Conservation (phyloP, 2,888 invertebrate species). For the Lycaena phlaeas region DNA sequence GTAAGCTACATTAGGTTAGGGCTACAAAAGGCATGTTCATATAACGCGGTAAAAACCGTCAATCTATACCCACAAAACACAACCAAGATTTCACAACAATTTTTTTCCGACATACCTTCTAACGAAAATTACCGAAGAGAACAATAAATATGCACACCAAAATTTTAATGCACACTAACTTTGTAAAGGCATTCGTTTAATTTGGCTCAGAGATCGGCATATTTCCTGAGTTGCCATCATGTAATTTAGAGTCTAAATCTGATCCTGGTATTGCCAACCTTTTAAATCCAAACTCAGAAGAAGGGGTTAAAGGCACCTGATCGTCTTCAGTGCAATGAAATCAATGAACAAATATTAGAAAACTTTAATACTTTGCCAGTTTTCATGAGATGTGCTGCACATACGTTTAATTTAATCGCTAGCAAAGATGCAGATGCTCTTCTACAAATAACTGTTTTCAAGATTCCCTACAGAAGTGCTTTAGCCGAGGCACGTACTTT, state of each 20-base stretch:
- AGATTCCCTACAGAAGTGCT: constrained; percentile 19
- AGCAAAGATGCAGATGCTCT: constrained; percentile 18
- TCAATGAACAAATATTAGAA: constrained; percentile 16
- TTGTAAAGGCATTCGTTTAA: neutral
- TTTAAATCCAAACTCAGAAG: constrained; percentile 3
- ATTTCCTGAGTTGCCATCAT: neutral
- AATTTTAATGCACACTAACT: too few relatives aligned
- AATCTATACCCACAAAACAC: too few relatives aligned
- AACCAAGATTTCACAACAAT: too few relatives aligned
- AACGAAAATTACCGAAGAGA: too few relatives aligned
- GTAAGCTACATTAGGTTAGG: too few relatives aligned
- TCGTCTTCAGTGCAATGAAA: constrained; percentile 15
- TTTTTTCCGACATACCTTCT: too few relatives aligned
- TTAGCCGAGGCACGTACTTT: constrained; percentile 19
- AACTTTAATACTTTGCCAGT: constrained; percentile 15
- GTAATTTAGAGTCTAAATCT: neutral
- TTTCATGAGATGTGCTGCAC: constrained; percentile 18
- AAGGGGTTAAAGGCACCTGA: constrained; percentile 11
- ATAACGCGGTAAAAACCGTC: too few relatives aligned
- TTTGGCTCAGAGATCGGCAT: neutral
- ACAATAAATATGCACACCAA: too few relatives aligned
- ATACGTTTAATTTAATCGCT: constrained; percentile 17
- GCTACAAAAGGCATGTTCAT: too few relatives aligned
- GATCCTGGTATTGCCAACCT: constrained; percentile 1
- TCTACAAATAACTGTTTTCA: constrained; percentile 18